Conservation (phyloP, 2,797 vertebrate species). For the Microcaecilia unicolor region DNA sequence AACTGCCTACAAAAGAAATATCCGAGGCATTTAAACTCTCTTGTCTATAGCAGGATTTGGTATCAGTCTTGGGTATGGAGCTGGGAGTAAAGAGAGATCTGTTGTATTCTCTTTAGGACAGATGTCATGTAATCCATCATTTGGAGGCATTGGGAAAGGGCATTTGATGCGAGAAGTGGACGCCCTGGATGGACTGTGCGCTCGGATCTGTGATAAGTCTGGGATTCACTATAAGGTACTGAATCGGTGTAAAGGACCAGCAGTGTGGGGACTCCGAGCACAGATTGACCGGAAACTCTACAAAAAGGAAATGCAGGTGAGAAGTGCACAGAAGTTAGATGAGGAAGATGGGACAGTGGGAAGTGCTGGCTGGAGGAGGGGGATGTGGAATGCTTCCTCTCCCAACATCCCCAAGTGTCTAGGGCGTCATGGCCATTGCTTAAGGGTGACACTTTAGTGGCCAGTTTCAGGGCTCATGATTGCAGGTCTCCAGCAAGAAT, state of each 20-base stretch:
- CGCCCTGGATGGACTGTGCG: constrained; percentile 85
- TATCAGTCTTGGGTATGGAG: too few species aligned
- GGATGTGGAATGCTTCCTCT: too few species aligned
- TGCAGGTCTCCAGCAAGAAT: too few species aligned
- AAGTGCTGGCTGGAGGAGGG: too few species aligned
- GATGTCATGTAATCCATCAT: constrained; percentile 92
- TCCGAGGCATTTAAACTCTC: too few species aligned
- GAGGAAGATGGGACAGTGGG: not conserved
- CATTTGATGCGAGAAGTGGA: constrained; percentile 90
- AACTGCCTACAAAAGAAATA: too few species aligned
- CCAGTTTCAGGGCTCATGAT: too few species aligned
- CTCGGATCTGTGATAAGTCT: constrained; percentile 76
- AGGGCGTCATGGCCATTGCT: too few species aligned
- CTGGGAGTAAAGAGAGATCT: too few species aligned
- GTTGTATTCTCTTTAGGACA: constrained; percentile 66
- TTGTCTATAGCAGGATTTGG: too few species aligned
- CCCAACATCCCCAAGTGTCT: not conserved
- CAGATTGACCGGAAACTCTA: constrained; percentile 84
- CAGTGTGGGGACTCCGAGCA: constrained; percentile 90
- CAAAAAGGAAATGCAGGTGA: constrained; percentile 79
- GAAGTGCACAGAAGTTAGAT: too few species aligned
- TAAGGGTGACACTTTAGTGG: too few species aligned
- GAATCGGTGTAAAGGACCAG: constrained; percentile 85
- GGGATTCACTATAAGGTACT: constrained; percentile 88
- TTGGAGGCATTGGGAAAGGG: constrained; percentile 91